Base-by-base conservation (phyloP, 2,888 invertebrate species). In the Sarcophaga caerulescens region DNA sequence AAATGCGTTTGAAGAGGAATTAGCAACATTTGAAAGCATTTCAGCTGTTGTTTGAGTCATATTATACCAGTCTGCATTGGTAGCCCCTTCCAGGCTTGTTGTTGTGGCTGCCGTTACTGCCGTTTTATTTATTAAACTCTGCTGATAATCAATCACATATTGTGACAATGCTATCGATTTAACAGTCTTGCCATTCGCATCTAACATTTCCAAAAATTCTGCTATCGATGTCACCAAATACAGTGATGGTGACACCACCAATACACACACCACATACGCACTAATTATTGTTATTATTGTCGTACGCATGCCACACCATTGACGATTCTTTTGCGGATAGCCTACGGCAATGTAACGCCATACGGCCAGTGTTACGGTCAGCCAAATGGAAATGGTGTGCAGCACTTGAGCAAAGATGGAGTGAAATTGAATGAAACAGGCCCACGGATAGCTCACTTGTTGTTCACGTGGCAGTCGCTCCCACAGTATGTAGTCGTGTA, bases 341-440 rank as follows among this genome's bases (percentile, higher is more conserved):
- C 96, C 97, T 4, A 98, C 96, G 19, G 97, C 97, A 73, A 98
- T 95, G 92, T 97, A 98, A 5, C 99, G 95, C 97, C 99, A 99
- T 12, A 98, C 96, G 0, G 99, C 99, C 85, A 99, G 93, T 0
- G 97, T 97, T 3, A 99, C 97, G 0, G 99, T 99, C 89, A 99
- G 93, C 95, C 97, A 98, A 88, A 98, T 98, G 2, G 98, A 97
- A 87, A 98, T 97, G 1, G 98, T 98, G 92, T 97, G 97, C 91
- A 96, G 95, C 25, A 97, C 96, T 93, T 98, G 98, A 35, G 97
- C 96, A 92, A 98, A 98, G 90, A 97, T 96, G 45, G 97, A 97
- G 93, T 98, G 98, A 90, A 98, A 97, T 88, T 97, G 95, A n/a
- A 97, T 96, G 92, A 97, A 97, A 25, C 96, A 94, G 0, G 97